Base-by-base conservation (phyloP, 1,140 invertebrate species). In the Phymastichus coffea region DNA sequence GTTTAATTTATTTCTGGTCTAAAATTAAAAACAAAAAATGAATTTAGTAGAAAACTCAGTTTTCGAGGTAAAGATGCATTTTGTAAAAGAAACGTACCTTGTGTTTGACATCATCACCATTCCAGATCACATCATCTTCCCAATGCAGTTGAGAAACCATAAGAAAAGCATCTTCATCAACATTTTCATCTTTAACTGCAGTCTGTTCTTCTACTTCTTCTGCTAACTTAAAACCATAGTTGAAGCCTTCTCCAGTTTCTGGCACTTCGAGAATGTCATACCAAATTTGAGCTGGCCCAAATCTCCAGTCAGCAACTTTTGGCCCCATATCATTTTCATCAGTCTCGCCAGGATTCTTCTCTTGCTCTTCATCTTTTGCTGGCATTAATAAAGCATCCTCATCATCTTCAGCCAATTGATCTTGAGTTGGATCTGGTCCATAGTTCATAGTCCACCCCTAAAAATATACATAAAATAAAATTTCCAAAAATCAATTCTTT, bases 81-180 rank as follows among this genome's bases (percentile, higher is more conserved):
- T n/a, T n/a, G n/a, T n/a, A n/a, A n/a, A n/a, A n/a, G n/a, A n/a
- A n/a, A n/a, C n/a, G n/a, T n/a, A n/a, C n/a, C n/a, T 95, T 94
- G 63, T 93, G 88, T 78, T 95, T 95, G 41, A 95, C 92, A 71
- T 98, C 94, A 69, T 95, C 94, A 1, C 94, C 93, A 82, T 98
- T 95, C 95, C 95, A 98, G 41, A 99, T 95, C 17, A 99, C 92
- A 70, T 99, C 94, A 75, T 98, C 94, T 78, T 99, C 97, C 97
- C 97, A 99, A 70, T 92, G 90, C 48, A 93, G 75, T 75, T 98
- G 95, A 0, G 94, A 94, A 0, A 97, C 91, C 95, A 98, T 97
- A 25, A 96, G 83, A 78, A 91, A 98, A 0, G 92, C 87, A 76
- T 97, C 94, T n/a, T n/a, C n/a, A 66, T 96, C 94, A 0, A 92